Percentiles rank a stretch among this genome's conserved stretches.
phyloP scores from a whole-genome alignment of 1,140 invertebrate genomes.

The Pissodes strobi region DNA sequence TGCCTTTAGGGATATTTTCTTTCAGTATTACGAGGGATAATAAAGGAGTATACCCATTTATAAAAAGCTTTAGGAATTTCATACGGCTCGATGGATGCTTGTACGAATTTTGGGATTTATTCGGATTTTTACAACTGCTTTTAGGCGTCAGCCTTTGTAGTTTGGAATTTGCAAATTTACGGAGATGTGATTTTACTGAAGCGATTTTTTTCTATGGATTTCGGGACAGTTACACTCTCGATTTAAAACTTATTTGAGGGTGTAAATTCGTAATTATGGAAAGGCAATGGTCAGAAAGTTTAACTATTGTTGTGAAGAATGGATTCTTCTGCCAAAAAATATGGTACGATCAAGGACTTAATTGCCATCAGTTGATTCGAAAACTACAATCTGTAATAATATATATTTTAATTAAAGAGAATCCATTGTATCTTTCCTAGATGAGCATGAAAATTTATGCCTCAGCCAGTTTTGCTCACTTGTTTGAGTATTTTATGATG shows the following conservation, averaged over 20 bases:
- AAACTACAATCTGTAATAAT: too few species aligned
- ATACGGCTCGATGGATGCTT: slow-evolving; percentile 30
- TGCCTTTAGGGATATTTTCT: slow-evolving; percentile 39
- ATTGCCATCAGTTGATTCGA: too few species aligned
- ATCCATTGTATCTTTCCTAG: too few species aligned
- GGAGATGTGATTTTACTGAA: slow-evolving; percentile 40
- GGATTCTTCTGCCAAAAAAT: too few species aligned
- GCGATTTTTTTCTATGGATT: slow-evolving; percentile 34
- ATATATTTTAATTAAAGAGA: too few species aligned
- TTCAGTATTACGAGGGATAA: slow-evolving; percentile 25
- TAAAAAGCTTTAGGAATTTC: slow-evolving; percentile 27
- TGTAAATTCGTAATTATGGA: slow-evolving; percentile 42
- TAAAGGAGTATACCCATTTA: slow-evolving; percentile 40
- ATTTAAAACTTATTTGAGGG: slow-evolving; percentile 46
- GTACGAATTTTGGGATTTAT: slow-evolving; percentile 42
- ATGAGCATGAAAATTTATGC: too few species aligned
- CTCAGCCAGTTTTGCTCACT: too few species aligned
- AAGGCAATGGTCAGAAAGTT: slow-evolving; percentile 30
- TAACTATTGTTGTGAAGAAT: not conserved
- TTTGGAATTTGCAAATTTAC: slow-evolving; percentile 45
- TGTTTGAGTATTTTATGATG: too few species aligned
- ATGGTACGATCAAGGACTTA: too few species aligned
- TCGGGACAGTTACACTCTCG: slow-evolving; percentile 39
- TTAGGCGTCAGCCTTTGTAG: slow-evolving; percentile 18
- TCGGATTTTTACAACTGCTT: slow-evolving; percentile 43